These are phyloP conservation scores for Tetrapedia diversipes DNA, from an alignment of 2,888 invertebrate species.

Conservation along the genomic window DNA sequence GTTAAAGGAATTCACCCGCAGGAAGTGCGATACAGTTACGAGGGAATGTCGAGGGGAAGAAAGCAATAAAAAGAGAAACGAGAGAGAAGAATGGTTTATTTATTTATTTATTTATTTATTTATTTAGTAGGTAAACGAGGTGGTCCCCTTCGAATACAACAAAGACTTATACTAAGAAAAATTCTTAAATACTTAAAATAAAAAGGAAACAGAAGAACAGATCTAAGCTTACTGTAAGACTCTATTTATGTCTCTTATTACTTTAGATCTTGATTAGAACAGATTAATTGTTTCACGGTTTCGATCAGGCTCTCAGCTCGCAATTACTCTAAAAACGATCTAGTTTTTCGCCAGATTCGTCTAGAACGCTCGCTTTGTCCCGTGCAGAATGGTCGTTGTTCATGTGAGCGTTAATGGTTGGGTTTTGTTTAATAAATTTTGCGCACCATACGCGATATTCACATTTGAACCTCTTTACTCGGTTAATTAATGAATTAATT, in stretches of 20 bases:
- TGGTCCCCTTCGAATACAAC: no score
- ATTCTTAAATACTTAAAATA: no score
- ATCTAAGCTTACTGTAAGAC: no score
- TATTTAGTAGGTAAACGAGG: no score
- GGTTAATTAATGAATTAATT: not conserved
- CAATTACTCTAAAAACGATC: slow-evolving; percentile 10
- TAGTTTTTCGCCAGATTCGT: not conserved
- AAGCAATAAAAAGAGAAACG: not conserved
- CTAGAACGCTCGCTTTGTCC: slow-evolving; percentile 2
- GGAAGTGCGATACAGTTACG: slow-evolving; percentile 39
- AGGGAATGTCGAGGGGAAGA: not conserved
- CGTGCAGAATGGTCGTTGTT: not conserved
- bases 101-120: no score
- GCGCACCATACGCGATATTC: not conserved
- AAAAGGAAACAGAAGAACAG: not conserved
- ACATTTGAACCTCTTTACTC: not conserved
- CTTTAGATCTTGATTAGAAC: no score
- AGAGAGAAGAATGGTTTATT: not conserved
- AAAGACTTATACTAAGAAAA: no score
- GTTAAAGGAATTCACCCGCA: slow-evolving; percentile 41
- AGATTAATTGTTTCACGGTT: no score
- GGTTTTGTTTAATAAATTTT: not conserved
- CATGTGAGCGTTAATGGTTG: not conserved
- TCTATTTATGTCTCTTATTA: no score
- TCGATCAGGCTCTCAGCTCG: no score